Base-by-base conservation (phyloP, 2,888 invertebrate species). In the Herminia tarsipennalis region DNA sequence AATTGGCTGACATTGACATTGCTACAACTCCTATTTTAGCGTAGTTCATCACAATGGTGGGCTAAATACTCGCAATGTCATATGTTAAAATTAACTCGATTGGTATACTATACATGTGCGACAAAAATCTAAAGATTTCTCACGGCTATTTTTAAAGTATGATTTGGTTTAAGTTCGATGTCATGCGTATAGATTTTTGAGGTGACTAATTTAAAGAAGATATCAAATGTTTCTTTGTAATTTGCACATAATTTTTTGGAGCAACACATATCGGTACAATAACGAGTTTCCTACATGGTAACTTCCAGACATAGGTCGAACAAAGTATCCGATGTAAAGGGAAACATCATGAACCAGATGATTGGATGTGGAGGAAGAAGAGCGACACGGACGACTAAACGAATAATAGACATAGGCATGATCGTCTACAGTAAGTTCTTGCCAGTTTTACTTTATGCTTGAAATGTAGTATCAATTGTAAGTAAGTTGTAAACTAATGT, bases 291-390 rank as follows among this genome's bases (percentile, higher is more conserved):
- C n/a, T n/a, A n/a, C n/a, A n/a, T n/a, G 3, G 13, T n/a, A 0
- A 32, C 17, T 66, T 68, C 0, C 69, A 89, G 89, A 49, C 84
- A 88, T 46, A 71, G 75, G 2, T 80, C 84, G 0, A 61, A 71
- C 4, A 53, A 67, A 10, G 56, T 62, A 0, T 55, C 74, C 0
- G 60, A 60, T 21, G 27, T 45, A 18, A 56, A 67, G 0, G 36
- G 64, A 0, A 66, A 66, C n/a, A 65, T 70, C 21, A 30, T 78
- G 24, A 73, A 69, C 38, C 81, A 80, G 42, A 47, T 83, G 2
- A 58, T 83, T 8, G 80, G 84, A 1, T 56, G 71, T 10, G 84
- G 83, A 0, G 56, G 61, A 1, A 70, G 66, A 8, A 49, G 59
- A 0, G 73, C 84, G 0, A 73, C 80, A 0, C 58, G 37, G 2